Conservation (phyloP, 2,888 invertebrate genomes). For the Sericinus montela region DNA sequence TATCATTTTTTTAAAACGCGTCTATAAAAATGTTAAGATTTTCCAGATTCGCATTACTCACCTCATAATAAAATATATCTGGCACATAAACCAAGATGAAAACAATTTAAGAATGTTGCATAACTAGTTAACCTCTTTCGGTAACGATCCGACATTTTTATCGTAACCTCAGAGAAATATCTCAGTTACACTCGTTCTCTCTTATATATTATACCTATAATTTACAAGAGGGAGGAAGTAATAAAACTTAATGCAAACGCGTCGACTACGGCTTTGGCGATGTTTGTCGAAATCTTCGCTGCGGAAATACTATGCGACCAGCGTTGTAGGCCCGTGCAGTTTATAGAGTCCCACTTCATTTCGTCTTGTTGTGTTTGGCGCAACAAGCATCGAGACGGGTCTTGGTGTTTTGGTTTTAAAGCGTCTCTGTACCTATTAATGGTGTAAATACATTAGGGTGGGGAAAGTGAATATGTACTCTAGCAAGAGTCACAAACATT, state of each 20-base stretch:
- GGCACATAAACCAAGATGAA: constrained; percentile 18
- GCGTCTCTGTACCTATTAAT: constrained; percentile 55
- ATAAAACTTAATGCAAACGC: constrained; percentile 73
- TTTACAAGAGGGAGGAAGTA: constrained; percentile 67
- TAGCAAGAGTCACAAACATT: background rate
- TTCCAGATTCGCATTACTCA: background rate
- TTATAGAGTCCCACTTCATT: constrained; percentile 27
- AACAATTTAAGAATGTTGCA: constrained; percentile 30
- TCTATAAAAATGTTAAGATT: no score
- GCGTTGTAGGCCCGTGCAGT: constrained; percentile 35
- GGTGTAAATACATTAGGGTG: constrained; percentile 69
- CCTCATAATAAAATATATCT: constrained; percentile 14
- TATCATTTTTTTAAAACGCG: no score
- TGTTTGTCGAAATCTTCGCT: constrained; percentile 64
- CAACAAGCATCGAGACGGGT: background rate
- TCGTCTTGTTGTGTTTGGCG: constrained; percentile 9
- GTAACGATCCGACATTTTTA: constrained; percentile 47
- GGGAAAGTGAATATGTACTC: constrained; percentile 22
- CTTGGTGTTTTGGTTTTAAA: constrained; percentile 21
- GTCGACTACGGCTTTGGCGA: constrained; percentile 48
- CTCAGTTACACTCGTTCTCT: constrained; percentile 39
- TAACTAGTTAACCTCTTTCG: constrained; percentile 36
- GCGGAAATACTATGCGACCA: constrained; percentile 48
- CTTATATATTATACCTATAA: constrained; percentile 60
- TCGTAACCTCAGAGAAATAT: constrained; percentile 50